Percentiles rank a stretch among this genome's conserved stretches.
These are phyloP conservation scores for Paradisaea rubra DNA, from an alignment of 2,113 vertebrate species.

Conservation along the genomic window DNA sequence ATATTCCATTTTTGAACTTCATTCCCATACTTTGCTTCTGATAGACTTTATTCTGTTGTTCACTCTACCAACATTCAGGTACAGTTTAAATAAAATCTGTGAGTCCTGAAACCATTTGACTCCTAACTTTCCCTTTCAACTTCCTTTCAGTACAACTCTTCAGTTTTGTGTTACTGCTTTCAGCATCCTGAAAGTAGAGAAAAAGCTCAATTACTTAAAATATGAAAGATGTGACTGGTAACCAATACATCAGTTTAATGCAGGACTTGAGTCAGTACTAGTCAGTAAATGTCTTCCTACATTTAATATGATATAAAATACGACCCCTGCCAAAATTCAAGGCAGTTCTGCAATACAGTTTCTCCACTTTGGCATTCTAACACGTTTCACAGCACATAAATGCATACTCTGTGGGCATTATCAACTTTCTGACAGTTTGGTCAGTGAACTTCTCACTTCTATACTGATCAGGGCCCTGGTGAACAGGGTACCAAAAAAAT, in stretches of 20 bases:
- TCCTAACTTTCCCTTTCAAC: not conserved
- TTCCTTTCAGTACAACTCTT: not conserved
- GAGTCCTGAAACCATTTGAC: not conserved
- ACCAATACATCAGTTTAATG: not conserved
- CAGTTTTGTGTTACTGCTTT: not conserved
- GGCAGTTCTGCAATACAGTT: not conserved
- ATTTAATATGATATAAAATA: constrained; percentile 4
- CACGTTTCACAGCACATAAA: constrained; percentile 20
- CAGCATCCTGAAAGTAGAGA: not conserved
- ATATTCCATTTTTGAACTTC: not conserved
- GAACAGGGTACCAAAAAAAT: not conserved
- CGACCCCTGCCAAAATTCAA: not conserved
- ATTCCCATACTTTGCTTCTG: not conserved
- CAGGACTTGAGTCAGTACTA: not conserved
- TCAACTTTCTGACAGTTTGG: not conserved
- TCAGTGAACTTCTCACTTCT: not conserved
- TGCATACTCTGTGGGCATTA: not conserved
- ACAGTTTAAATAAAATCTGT: not conserved
- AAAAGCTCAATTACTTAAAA: not conserved
- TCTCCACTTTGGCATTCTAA: not conserved
- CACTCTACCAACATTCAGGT: not conserved
- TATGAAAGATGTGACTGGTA: not conserved
- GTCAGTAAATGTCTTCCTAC: constrained; percentile 5
- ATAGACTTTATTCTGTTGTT: not conserved
- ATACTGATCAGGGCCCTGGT: not conserved